A percentile compares a stretch with the other conserved stretches of the same genome.
phyloP scores from a whole-genome alignment of 2,888 invertebrate species.

The Caenorhabditis parvicauda region DNA sequence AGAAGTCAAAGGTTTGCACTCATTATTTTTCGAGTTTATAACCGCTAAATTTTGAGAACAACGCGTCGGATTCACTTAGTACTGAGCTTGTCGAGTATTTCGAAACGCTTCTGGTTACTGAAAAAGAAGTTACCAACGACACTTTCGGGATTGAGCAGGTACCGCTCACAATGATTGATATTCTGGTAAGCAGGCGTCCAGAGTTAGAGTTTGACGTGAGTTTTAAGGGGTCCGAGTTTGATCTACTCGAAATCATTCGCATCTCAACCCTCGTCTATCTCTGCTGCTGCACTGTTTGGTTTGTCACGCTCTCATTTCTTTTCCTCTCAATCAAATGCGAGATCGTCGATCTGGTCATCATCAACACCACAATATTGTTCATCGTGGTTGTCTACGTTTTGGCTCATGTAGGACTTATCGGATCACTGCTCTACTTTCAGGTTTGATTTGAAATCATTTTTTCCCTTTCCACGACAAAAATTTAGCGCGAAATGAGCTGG shows the following conservation, averaged over 20 bases:
- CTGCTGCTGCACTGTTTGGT: slow-evolving; percentile 41
- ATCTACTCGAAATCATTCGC: slow-evolving; percentile 50
- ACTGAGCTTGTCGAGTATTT: too few species aligned
- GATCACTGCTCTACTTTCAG: slow-evolving; percentile 50
- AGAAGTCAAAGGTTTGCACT: neutral
- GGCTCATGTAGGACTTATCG: slow-evolving; percentile 44
- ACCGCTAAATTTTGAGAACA: too few species aligned
- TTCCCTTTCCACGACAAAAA: neutral
- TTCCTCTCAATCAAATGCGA: slow-evolving; percentile 44
- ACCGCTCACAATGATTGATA: slow-evolving; percentile 19
- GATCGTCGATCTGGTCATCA: slow-evolving; percentile 45
- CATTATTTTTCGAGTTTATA: too few species aligned
- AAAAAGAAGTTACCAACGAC: slow-evolving; percentile 12
- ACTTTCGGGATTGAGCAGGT: slow-evolving; percentile 37
- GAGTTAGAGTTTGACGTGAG: neutral
- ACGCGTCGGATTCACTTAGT: too few species aligned
- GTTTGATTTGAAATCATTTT: slow-evolving; percentile 19
- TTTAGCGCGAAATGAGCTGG: slow-evolving; percentile 29
- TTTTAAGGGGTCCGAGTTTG: slow-evolving; percentile 33
- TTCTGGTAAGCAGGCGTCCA: slow-evolving; percentile 8
- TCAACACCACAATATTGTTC: slow-evolving; percentile 42
- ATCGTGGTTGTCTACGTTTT: slow-evolving; percentile 41
- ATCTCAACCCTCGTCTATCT: slow-evolving; percentile 52
- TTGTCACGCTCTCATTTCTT: slow-evolving; percentile 42
- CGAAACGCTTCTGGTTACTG: neutral